Evolutionary conservation across 2,888 invertebrate species (phyloP), one percentile per base, ranked within the genome.

Genomic region (Bombylius major): DNA sequence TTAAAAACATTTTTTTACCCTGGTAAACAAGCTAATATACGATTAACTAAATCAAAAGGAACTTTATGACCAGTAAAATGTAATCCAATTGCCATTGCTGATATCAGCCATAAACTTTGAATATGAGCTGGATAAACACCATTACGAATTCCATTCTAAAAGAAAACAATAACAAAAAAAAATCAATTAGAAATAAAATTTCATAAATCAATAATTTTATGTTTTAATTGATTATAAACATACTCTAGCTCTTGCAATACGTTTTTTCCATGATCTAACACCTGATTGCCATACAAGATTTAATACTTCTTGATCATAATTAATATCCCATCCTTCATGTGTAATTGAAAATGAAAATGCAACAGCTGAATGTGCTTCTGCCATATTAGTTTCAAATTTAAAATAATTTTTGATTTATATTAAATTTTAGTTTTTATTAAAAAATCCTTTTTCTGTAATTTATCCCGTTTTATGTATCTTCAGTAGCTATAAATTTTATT

Each of bases 301-400:
- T 12, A 99, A 81, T 7, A 98, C 95, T 77, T 99, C 97, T 58
- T 93, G 83, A 72, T 99, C 97, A 71, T 98, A 95, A 75, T 97
- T 93, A 54, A 99, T 91, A 69, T 96, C 92, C 81, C 97, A 91
- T 63, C 99, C 99, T 72, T 99, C 99, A 72, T 97, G 97, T 60
- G 96, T 95, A 67, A 99, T 93, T 51, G 92, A 84, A 76, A 99
- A 97, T 55, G 94, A 93, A 74, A 98, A 97, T 60, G 96, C 97
- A 61, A 97, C 97, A 55, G 97, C 97, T 61, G 91, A 87, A 78
- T 97, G 97, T 64, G 97, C 97, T 88, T 98, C 97, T 69, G 97
- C 97, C 97, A 98, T 98, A 50, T 55, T 52, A 54, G 45, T 46
- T 34, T 13, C 51, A 51, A 34, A 13, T 33, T 54, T 39, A 9